Evolutionary conservation across 2,888 invertebrate genomes (phyloP).

Genomic region (Seira sanloemensis): DNA sequence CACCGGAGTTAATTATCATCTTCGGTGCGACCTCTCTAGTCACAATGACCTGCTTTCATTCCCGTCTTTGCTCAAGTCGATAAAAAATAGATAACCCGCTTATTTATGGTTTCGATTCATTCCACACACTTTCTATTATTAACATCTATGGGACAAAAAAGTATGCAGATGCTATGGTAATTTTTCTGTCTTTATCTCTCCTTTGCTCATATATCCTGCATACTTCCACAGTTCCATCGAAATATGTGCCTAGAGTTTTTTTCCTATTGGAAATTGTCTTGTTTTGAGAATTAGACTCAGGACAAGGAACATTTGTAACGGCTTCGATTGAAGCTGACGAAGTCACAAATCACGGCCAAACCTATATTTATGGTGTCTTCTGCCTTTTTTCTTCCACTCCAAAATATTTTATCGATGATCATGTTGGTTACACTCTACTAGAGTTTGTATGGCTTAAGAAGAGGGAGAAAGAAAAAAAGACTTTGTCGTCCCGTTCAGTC

Average conservation of each 20-base stretch:
- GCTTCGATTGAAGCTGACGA: neutral
- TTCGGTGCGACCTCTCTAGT: no score
- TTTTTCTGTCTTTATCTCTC: no score
- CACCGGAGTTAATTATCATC: neutral
- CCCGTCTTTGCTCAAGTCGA: no score
- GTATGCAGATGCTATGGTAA: no score
- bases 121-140: no score
- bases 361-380: neutral
- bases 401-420: conserved; percentile 20
- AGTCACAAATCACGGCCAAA: neutral
- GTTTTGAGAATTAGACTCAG: neutral
- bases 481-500: conserved; percentile 2
- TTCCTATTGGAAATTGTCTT: neutral
- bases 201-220: no score
- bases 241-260: neutral
- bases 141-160: no score
- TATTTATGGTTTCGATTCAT: conserved; percentile 8
- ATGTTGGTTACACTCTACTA: conserved; percentile 14
- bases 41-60: no score
- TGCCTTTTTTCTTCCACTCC: neutral
- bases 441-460: no score
- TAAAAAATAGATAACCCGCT: neutral
- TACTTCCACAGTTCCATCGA: neutral
- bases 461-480: conserved; percentile 3
- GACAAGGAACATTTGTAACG: neutral